Percentiles rank a stretch among this genome's conserved stretches.
phyloP scores from a whole-genome alignment of 2,797 vertebrate genomes.

The Rhincodon typus region DNA sequence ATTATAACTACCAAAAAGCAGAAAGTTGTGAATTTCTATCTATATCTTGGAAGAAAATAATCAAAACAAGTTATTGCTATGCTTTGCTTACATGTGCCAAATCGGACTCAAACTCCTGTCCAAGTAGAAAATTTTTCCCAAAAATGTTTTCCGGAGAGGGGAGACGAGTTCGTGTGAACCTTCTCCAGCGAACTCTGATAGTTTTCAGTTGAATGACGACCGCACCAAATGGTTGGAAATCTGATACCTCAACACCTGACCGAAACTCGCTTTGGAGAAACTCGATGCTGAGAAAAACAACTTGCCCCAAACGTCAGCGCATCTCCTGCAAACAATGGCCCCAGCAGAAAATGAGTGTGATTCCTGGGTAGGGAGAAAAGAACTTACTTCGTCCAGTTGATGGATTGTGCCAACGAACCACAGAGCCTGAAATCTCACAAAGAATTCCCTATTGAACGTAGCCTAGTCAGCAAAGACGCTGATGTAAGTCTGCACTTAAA shows the following conservation, averaged over 20 bases:
- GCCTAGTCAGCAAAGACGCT: too few relatives aligned
- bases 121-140: neutral
- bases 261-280: neutral
- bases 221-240: slow-evolving; percentile 18
- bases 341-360: too few relatives aligned
- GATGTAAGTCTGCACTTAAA: neutral
- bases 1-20: neutral
- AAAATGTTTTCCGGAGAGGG: neutral
- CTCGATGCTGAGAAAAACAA: neutral
- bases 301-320: neutral
- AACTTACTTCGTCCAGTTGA: neutral
- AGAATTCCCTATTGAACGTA: too few relatives aligned
- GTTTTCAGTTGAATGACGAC: neutral
- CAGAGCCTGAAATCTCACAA: neutral
- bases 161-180: neutral
- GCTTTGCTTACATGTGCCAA: neutral
- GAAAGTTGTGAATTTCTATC: neutral
- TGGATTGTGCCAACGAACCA: neutral
- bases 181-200: neutral
- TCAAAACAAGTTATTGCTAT: neutral
- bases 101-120: neutral
- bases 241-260: slow-evolving; percentile 5
- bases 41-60: neutral
- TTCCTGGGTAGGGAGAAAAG: neutral
- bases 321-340: too few relatives aligned